Evolutionary conservation across 1,140 invertebrate genomes (phyloP).

Genomic region (Acyrthosiphon pisum): DNA sequence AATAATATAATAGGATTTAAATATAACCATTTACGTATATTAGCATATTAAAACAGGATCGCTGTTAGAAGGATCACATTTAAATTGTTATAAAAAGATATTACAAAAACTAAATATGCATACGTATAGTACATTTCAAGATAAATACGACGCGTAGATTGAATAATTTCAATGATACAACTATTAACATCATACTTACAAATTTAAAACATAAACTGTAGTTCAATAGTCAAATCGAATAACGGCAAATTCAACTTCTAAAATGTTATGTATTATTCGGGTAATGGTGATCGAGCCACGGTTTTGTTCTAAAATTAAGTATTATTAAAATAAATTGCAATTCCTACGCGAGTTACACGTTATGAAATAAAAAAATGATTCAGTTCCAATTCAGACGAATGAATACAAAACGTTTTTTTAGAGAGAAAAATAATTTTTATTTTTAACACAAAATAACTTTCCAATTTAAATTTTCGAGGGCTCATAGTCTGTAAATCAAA

Average conservation of each 20-base stretch:
- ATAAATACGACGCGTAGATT: background rate
- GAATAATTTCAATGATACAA: background rate
- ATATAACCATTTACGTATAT: background rate
- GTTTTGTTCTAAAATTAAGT: background rate
- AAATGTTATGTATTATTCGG: background rate
- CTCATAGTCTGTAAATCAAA: background rate
- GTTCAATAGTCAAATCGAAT: background rate
- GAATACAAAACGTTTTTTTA: background rate
- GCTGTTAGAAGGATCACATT: background rate
- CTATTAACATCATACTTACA: background rate
- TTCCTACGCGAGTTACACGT: background rate
- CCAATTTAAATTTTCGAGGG: background rate
- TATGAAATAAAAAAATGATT: slow-evolving; percentile 46
- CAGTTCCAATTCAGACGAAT: background rate
- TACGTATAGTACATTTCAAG: background rate
- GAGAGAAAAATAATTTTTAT: background rate
- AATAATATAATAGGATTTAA: background rate
- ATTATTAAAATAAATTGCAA: background rate
- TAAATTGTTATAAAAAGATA: background rate
- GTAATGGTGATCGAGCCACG: background rate
- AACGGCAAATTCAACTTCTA: background rate
- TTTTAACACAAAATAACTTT: background rate
- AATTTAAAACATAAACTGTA: background rate
- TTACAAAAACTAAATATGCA: background rate
- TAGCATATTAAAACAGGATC: background rate